phyloP scores from a whole-genome alignment of 2,797 vertebrate genomes.

The Myoxocephalus aenaeus region DNA sequence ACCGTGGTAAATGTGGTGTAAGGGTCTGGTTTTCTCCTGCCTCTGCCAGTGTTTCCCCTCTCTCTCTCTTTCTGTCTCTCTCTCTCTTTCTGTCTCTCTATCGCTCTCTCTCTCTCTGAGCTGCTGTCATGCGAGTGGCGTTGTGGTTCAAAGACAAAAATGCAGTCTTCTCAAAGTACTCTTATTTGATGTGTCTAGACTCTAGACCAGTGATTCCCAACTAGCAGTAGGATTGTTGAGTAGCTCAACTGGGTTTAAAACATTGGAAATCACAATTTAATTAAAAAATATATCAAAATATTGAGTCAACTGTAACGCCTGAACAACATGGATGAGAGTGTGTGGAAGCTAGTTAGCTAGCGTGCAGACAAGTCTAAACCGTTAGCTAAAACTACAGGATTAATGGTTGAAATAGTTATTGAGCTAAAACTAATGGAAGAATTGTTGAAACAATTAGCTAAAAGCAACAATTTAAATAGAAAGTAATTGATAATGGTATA shows the following conservation, averaged over 20 bases:
- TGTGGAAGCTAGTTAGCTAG: not conserved
- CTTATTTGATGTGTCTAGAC: conserved; percentile 8
- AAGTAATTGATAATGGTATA: not conserved
- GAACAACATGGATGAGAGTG: not conserved
- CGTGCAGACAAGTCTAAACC: not conserved
- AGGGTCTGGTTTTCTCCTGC: conserved; percentile 31
- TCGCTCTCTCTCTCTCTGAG: not conserved
- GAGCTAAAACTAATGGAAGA: not conserved
- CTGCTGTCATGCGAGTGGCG: conserved; percentile 17
- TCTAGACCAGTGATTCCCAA: not conserved
- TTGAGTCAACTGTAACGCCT: not conserved
- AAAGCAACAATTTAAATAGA: not conserved
- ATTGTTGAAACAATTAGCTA: not conserved
- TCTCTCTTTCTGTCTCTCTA: conserved; percentile 2
- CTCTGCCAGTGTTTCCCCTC: not conserved
- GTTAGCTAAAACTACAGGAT: not conserved
- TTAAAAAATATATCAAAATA: not conserved
- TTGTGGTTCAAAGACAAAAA: not conserved
- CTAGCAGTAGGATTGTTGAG: not conserved
- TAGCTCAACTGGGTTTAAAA: not conserved
- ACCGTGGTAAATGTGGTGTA: conserved; percentile 16
- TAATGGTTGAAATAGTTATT: not conserved
- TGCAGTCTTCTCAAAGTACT: conserved; percentile 13
- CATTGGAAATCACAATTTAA: not conserved
- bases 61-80: conserved; percentile 9